phyloP scores from a whole-genome alignment of 2,888 invertebrate species.

The Athetis lepigone region DNA sequence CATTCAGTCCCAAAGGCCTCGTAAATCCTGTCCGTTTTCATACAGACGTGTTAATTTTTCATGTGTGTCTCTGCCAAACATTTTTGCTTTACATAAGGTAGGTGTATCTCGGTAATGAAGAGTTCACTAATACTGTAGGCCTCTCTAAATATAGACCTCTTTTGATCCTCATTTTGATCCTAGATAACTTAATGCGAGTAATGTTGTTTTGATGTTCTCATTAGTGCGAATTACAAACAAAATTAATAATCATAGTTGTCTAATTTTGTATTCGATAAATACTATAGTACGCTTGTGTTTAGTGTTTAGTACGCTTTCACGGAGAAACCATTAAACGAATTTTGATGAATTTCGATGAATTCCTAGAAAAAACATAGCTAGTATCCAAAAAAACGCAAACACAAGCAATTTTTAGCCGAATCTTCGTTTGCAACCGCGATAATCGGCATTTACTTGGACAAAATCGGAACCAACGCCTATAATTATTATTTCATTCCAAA shows the following conservation, averaged over 20 bases:
- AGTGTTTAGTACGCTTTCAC: too few species aligned
- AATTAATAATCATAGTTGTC: constrained; percentile 11
- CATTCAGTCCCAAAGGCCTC: constrained; percentile 47
- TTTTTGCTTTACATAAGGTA: constrained; percentile 31
- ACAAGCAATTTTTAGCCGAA: too few species aligned
- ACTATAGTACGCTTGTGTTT: too few species aligned
- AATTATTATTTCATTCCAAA: not conserved
- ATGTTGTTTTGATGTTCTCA: constrained; percentile 20
- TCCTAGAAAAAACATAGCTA: too few species aligned
- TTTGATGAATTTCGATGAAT: too few species aligned
- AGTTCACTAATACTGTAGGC: constrained; percentile 17
- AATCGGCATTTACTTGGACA: too few species aligned
- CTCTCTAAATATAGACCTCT: constrained; percentile 13
- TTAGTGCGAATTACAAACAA: constrained; percentile 13
- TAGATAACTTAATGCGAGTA: constrained; percentile 3
- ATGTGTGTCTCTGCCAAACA: constrained; percentile 39
- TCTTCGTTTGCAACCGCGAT: too few species aligned
- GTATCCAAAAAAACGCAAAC: too few species aligned
- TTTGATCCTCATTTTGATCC: constrained; percentile 37
- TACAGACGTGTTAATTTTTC: constrained; percentile 55
- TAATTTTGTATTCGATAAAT: too few species aligned
- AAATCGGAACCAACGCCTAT: too few species aligned
- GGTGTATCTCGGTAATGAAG: constrained; percentile 29
- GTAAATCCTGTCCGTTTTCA: constrained; percentile 53
- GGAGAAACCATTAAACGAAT: too few species aligned